A percentile compares a stretch with the other conserved stretches of the same genome.
Conservation (phyloP, 2,113 vertebrate species). For the Micronycteris hirsuta region DNA sequence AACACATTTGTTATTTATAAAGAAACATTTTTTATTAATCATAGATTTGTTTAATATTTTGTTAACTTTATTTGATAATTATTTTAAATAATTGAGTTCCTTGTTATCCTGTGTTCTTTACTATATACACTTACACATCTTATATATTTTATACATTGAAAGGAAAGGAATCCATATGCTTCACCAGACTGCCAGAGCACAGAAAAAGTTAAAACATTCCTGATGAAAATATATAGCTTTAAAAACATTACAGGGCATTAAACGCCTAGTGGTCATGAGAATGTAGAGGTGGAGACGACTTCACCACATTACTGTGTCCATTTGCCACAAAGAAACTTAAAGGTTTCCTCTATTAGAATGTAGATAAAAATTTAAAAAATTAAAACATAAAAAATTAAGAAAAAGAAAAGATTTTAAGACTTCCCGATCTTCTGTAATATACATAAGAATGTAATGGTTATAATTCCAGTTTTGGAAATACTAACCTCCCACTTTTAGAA, state of each 20-base stretch:
- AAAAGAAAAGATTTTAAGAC: conserved; percentile 1
- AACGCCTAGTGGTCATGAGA: not conserved
- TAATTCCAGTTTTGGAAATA: conserved; percentile 9
- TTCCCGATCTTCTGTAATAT: not conserved
- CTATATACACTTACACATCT: not conserved
- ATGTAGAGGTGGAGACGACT: not conserved
- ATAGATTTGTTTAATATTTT: not conserved
- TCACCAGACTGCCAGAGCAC: not conserved
- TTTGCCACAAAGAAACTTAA: not conserved
- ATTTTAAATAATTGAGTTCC: not conserved
- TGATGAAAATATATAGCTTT: not conserved
- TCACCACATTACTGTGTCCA: not conserved
- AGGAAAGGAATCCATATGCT: not conserved
- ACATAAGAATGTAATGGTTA: not conserved
- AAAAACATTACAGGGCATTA: not conserved
- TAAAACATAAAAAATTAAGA: not conserved
- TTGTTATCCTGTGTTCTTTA: not conserved
- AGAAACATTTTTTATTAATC: not conserved
- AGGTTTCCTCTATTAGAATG: not conserved
- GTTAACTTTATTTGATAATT: not conserved
- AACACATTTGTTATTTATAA: not conserved
- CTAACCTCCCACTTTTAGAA: not conserved
- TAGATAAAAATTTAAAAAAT: not conserved
- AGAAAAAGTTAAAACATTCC: conserved; percentile 21
- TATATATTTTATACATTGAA: not conserved